Evolutionary conservation across 2,888 invertebrate genomes (phyloP), one percentile per base, ranked within the genome.

Genomic region (Ellobium chinense): DNA sequence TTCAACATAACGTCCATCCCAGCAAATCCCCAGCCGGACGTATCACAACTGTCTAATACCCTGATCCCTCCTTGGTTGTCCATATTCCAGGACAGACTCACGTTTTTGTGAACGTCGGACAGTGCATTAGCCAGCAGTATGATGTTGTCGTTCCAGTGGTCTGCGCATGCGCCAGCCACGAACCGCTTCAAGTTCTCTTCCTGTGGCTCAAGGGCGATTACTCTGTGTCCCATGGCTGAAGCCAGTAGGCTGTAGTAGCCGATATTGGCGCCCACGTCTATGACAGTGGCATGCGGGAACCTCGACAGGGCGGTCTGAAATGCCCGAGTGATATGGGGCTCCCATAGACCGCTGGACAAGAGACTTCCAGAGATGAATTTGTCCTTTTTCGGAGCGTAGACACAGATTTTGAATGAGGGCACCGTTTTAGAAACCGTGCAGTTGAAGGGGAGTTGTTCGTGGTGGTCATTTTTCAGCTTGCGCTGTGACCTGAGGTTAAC

Each of bases 261-360:
- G 37, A 92, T 87, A 76, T 92, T 91, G 36, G 92, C 91, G 0
- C 92, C 92, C 2, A 92, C 83, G 81, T 92, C 92, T 3, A 92
- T 83, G 0, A 92, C 84, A 14, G 83, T 82, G 36, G 88, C 83
- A 34, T 86, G 83, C 4, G 85, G 85, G 73, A 84, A 84, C 18
- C 76, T 79, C 12, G 39, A 56, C 36, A 91, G 80, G 21, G 89
- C 88, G 14, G 69, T 82, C 74, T 88, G 87, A 65, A 89, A 87
- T 14, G 87, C 79, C 68, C 74, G 78, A 9, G 89, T 89, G 79
- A 90, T 87, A 54, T 87, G 82, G 12, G 89, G 90, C 78, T 91
- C 91, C 91, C 91, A 91, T 31, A 90, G 75, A 7, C 91, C 91
- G 29, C 81, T 83, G 4, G 85, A 70, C 29, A 84, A 75, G 36